Conservation (phyloP, 2,888 invertebrate species). For the Eupithecia insigniata region DNA sequence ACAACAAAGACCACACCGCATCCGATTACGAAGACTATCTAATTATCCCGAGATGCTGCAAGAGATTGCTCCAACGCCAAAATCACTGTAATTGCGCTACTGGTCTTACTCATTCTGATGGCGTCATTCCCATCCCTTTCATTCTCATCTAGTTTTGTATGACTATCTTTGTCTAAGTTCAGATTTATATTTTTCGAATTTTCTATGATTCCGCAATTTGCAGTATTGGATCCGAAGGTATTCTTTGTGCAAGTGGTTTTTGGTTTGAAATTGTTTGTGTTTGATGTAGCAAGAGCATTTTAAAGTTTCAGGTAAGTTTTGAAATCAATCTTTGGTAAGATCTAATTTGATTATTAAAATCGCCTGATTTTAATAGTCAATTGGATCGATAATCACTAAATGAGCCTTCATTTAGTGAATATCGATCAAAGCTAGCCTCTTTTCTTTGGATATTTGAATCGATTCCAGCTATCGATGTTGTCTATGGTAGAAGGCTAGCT, state of each 20-base stretch:
- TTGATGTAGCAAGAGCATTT: background rate
- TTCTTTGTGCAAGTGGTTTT: constrained; percentile 4
- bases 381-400: too few relatives aligned
- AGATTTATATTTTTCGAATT: constrained; percentile 54
- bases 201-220: constrained; percentile 12
- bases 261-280: constrained; percentile 17
- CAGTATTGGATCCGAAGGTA: constrained; percentile 18
- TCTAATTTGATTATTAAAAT: background rate
- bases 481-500: background rate
- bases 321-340: background rate
- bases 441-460: background rate
- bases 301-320: background rate
- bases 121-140: constrained; percentile 68
- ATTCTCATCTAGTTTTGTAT: constrained; percentile 48
- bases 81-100: constrained; percentile 79
- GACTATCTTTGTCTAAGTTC: constrained; percentile 54
- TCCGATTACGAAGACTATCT: constrained; percentile 76
- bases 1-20: constrained; percentile 67
- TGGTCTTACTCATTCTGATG: constrained; percentile 72
- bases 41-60: constrained; percentile 69
- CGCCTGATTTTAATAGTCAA: too few relatives aligned
- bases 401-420: background rate
- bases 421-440: background rate
- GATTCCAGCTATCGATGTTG: background rate
- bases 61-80: constrained; percentile 69